Evolutionary conservation across 1,140 invertebrate genomes (phyloP), one percentile per base, ranked within the genome.

Genomic region (Littorina saxatilis): DNA sequence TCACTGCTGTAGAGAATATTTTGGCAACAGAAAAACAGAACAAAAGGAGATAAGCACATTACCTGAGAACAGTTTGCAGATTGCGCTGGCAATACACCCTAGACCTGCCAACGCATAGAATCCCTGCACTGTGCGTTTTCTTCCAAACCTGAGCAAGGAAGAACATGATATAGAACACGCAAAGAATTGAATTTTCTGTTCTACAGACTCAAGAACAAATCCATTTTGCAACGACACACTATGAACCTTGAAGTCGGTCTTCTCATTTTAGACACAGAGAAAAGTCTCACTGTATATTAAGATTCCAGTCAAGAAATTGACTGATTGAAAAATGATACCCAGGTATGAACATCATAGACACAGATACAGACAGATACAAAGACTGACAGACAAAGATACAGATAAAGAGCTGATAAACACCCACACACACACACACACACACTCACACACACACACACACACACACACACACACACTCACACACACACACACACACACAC

Each of bases 391-490:
- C 58, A 63, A 7, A 63, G 11, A 63, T 27, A 50, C 47, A 50
- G 9, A 50, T 20, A 50, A 9, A 50, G 9, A 50, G n/a, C 47
- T 11, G 9, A 50, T 20, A 50, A 9, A 73, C 70, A 73, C 35
- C 11, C 39, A 73, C 70, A 47, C 70, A 47, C 70, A 47, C 70
- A n/a, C 70, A n/a, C 70, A n/a, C 3, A 47, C 72, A 47, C 39
- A 70, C 1, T 11, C 17, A 70, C 35, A 70, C 1, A 37, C 9
- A 20, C 27, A 32, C 4, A 66, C 63, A 27, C 0, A 11, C 27
- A 20, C 5, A 39, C 20, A 29, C 13, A 9, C 29, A 17, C 7
- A 32, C 35, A 32, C 5, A 9, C 35, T 32, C 20, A 70, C 35
- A 66, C 27, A 66, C 9, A 32, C 32, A 66, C 61, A 27, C 29